Conservation (phyloP, 2,888 invertebrate species). For the Cynaeus angustus region DNA sequence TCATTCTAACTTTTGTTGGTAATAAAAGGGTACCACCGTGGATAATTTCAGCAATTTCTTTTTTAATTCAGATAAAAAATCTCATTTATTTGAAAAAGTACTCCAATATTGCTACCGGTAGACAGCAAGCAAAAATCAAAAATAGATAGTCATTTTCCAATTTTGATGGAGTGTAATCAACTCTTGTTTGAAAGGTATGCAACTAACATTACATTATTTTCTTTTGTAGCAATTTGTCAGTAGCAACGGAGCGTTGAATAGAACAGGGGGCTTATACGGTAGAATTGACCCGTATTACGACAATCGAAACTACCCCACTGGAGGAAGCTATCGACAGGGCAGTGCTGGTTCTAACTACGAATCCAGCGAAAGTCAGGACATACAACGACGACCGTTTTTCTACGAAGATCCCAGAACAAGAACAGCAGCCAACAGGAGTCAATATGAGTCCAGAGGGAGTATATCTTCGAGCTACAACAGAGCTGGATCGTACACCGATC, state of each 20-base stretch:
- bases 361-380: constrained; percentile 12
- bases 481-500: constrained; percentile 27
- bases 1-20: too few relatives aligned
- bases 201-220: constrained; percentile 25
- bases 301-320: constrained; percentile 23
- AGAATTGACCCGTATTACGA: constrained; percentile 52
- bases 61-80: too few relatives aligned
- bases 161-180: too few relatives aligned
- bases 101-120: too few relatives aligned
- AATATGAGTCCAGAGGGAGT: constrained; percentile 1
- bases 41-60: too few relatives aligned
- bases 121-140: too few relatives aligned
- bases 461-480: background rate
- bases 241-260: constrained; percentile 58
- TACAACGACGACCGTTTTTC: constrained; percentile 1
- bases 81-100: too few relatives aligned
- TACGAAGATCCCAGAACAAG: constrained; percentile 19
- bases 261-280: constrained; percentile 62
- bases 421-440: constrained; percentile 1
- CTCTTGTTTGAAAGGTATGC: background rate
- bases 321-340: constrained; percentile 40
- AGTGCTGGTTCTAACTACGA: constrained; percentile 8
- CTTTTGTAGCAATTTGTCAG: constrained; percentile 45
- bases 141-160: too few relatives aligned
- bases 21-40: too few relatives aligned